Evolutionary conservation across 2,888 invertebrate genomes (phyloP), one percentile per base, ranked within the genome.

Genomic region (Metacarcinus magister): DNA sequence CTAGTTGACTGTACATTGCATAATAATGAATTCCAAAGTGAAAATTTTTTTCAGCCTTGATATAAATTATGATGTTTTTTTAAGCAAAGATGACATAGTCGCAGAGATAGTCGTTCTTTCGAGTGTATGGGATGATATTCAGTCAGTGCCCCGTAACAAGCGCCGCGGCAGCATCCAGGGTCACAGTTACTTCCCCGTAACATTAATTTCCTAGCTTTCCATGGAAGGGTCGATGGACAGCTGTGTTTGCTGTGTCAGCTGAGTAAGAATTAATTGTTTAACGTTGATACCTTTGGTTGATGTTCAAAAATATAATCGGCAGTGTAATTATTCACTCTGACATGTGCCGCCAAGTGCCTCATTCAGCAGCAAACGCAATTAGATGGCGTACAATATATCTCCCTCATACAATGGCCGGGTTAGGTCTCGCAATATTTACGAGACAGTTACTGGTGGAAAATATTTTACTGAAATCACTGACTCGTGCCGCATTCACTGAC

Each of bases 321-420:
- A 32, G 10, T 87, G 19, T 39, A 5, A 87, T 87, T 39, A 32
- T 87, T 87, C 87, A 87, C 32, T 32, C 87, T 87, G 87, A 87
- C 87, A 87, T 87, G 23, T 87, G 39, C 87, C 16, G 87, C 87
- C 39, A 87, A 87, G 39, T 87, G 87, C 2, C 39, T 87, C 87
- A 32, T 39, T 32, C 87, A 87, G 39, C 19, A 87, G 87, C 87
- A 16, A 39, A 87, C 39, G 13, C 87, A 87, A 87, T 87, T 39
- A 87, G 32, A 87, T 87, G 87, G 39, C 87, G 39, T 87, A n/a
- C 28, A 82, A 82, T 82, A 82, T 82, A 82, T 82, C 10, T 82
- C 75, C 32, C 28, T 82, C 28, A 82, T 82, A 82, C 28, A 82
- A 82, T 28, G 75, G 32, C 75, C 75, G 8, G 75, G 28, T 4